Base-by-base conservation (phyloP, 2,113 vertebrate species). In the Saguinus imperator region DNA sequence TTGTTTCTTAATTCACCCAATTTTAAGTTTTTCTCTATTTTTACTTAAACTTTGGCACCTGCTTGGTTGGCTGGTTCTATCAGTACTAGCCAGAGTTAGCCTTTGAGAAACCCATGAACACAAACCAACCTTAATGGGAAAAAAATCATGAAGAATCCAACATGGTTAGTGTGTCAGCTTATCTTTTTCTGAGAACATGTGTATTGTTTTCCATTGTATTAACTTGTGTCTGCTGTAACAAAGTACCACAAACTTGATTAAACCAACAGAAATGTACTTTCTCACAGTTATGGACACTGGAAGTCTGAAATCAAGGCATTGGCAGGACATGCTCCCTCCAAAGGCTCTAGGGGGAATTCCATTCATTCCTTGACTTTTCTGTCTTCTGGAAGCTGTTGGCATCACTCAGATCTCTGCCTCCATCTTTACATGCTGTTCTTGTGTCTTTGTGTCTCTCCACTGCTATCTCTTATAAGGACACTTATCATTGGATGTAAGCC, bases 11-110 rank as follows among this genome's bases (percentile, higher is more conserved):
- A 83, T 85, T 89, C 45, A 87, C 43, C 87, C 82, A 61, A n/a
- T 57, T 91, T 81, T 50, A 75, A 93, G 23, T 45, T 75, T 93
- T 81, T 85, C 89, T 81, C 16, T 64, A n/a, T 86, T 92, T 95
- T 40, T 61, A 82, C 50, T 57, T 80, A 90, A 91, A 58, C 61
- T 29, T 66, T 77, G 40, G 21, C 43, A 91, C 32, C 32, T 18
- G 1, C 75, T 89, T 40, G 25, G 40, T 58, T 50, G 35, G 40
- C 23, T 43, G 80, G 11, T 45, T 79, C 64, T 79, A 1, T 75
- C 27, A 58, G 50, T 40, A 40, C 32, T 70, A 76, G 72, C 35
- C 25, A 84, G 23, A 25, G 9, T 40, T 87, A 72, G 45, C 25
- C 72, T 76, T 45, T 21, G 35, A 84, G 75, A 93, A 95, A 86